Conservation (phyloP, 2,113 vertebrate species). For the Dasyprocta punctata region DNA sequence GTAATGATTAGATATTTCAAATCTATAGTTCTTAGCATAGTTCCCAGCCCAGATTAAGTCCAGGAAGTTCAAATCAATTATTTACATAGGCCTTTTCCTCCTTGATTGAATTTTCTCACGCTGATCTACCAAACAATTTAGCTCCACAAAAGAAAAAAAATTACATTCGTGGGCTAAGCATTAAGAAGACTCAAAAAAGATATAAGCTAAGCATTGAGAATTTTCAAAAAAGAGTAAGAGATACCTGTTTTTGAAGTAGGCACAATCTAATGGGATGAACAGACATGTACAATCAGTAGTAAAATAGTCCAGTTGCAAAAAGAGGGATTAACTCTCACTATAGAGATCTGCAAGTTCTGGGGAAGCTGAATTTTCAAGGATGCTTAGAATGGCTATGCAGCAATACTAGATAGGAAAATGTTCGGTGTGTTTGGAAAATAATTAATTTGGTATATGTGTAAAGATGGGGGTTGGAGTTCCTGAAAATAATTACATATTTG, state of each 20-base stretch:
- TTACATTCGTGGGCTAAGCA: not conserved
- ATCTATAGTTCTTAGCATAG: not conserved
- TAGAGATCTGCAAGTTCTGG: not conserved
- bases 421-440: not conserved
- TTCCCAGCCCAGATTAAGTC: not conserved
- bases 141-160: not conserved
- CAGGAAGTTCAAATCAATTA: not conserved
- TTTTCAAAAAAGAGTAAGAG: not conserved
- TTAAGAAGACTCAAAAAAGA: not conserved
- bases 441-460: not conserved
- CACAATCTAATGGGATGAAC: not conserved
- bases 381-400: not conserved
- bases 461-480: not conserved
- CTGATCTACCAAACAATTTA: constrained; percentile 35
- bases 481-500: not conserved
- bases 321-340: not conserved
- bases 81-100: not conserved
- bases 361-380: not conserved
- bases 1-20: not conserved
- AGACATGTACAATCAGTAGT: not conserved
- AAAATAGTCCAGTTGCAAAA: not conserved
- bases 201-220: not conserved
- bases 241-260: not conserved
- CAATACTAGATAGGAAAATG: not conserved
- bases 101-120: not conserved